A percentile compares a stretch with the other conserved stretches of the same genome.
Evolutionary conservation across 1,140 invertebrate species (phyloP).

Genomic region (Drosophila eugracilis): DNA sequence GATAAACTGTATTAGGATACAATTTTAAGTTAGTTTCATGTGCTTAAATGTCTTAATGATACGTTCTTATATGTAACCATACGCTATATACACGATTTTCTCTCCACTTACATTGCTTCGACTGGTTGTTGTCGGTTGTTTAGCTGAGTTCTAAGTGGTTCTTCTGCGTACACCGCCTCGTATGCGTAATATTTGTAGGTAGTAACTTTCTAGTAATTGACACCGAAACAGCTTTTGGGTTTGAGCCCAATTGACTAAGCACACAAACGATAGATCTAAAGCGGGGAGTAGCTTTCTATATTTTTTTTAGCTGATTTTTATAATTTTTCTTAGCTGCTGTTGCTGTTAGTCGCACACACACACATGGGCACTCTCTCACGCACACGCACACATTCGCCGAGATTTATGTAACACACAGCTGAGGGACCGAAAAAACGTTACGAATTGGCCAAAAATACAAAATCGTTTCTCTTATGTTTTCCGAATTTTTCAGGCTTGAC

Average conservation of each 20-base stretch:
- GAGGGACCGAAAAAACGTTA: slow-evolving; percentile 35
- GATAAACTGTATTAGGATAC: no score
- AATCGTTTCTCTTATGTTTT: neutral
- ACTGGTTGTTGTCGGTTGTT: slow-evolving; percentile 28
- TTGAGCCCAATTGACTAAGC: slow-evolving; percentile 42
- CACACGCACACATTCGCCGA: slow-evolving; percentile 44
- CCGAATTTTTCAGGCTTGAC: slow-evolving; percentile 13
- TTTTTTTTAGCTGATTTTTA: slow-evolving; percentile 1
- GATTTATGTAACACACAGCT: slow-evolving; percentile 78
- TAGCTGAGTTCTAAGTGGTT: slow-evolving; percentile 12
- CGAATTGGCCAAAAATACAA: slow-evolving; percentile 26
- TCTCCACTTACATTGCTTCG: slow-evolving; percentile 67
- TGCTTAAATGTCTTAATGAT: no score
- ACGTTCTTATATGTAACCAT: no score
- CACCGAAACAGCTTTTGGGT: slow-evolving; percentile 39
- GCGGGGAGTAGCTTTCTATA: slow-evolving; percentile 34
- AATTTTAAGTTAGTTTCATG: no score
- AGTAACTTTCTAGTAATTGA: slow-evolving; percentile 62
- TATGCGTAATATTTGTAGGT: slow-evolving; percentile 51
- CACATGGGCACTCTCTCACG: slow-evolving; percentile 53
- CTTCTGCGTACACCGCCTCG: slow-evolving; percentile 21
- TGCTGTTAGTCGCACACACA: slow-evolving; percentile 48
- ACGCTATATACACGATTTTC: neutral
- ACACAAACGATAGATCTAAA: slow-evolving; percentile 23
- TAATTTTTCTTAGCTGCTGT: slow-evolving; percentile 26